phyloP scores from a whole-genome alignment of 2,888 invertebrate genomes.

The Ophonus ardosiacus region DNA sequence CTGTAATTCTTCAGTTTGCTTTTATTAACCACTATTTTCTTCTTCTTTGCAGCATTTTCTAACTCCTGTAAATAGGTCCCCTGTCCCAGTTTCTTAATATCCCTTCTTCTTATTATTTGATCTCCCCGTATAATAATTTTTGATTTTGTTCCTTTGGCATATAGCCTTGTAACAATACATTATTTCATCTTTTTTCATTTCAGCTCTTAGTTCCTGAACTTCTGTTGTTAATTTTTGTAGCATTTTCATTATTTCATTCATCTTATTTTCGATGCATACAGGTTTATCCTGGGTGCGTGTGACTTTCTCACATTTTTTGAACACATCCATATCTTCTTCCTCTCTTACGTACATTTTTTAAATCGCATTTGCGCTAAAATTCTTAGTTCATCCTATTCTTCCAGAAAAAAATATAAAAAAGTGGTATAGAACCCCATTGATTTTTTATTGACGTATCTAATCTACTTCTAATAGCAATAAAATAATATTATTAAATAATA shows the following conservation, averaged over 20 bases:
- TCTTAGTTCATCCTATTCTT: too few species aligned
- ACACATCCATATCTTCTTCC: not conserved
- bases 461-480: too few species aligned
- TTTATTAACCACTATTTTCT: too few species aligned
- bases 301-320: not conserved
- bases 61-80: not conserved
- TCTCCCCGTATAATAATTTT: not conserved
- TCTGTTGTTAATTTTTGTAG: not conserved
- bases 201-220: slow-evolving; percentile 2
- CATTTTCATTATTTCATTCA: slow-evolving; percentile 2
- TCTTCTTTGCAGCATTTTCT: not conserved
- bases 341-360: too few species aligned
- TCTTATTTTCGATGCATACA: not conserved
- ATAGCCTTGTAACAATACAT: not conserved
- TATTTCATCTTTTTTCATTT: not conserved
- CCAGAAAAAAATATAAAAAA: too few species aligned
- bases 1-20: not conserved
- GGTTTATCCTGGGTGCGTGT: not conserved
- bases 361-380: too few species aligned
- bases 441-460: too few species aligned
- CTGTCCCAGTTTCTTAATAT: not conserved
- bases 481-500: too few species aligned
- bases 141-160: not conserved
- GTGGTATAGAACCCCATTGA: too few species aligned
- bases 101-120: not conserved